Evolutionary conservation across 2,888 invertebrate genomes (phyloP).

Genomic region (Temnothorax ravouxi): DNA sequence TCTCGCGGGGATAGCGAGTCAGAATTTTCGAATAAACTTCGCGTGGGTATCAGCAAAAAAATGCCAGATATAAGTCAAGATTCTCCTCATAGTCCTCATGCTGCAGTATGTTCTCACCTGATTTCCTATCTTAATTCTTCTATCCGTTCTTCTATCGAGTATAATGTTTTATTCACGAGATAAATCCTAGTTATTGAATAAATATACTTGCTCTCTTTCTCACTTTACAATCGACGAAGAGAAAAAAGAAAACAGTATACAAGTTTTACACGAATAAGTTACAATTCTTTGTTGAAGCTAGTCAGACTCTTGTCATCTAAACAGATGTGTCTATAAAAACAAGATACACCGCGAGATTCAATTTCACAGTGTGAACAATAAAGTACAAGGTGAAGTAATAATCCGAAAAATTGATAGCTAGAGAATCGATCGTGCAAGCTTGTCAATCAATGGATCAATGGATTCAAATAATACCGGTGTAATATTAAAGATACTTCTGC

Average conservation of each 20-base stretch:
- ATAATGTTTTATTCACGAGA: slow-evolving; percentile 37
- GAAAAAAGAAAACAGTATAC: neutral
- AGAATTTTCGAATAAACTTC: slow-evolving; percentile 25
- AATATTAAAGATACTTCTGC: neutral
- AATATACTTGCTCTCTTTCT: neutral
- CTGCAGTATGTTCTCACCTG: neutral
- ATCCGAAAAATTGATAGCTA: neutral
- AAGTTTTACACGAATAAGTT: slow-evolving; percentile 20
- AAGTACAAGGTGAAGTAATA: neutral
- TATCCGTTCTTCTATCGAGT: neutral
- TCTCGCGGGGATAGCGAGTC: neutral
- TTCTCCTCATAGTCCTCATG: neutral
- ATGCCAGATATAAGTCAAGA: neutral
- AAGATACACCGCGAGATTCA: neutral
- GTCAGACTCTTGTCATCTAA: neutral
- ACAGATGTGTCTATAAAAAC: neutral
- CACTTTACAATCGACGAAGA: neutral
- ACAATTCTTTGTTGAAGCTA: neutral
- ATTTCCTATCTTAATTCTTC: neutral
- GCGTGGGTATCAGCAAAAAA: neutral
- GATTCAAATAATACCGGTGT: neutral
- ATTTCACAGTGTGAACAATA: neutral
- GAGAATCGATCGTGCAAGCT: neutral
- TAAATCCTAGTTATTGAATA: slow-evolving; percentile 20
- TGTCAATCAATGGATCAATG: neutral